Evolutionary conservation across 2,797 vertebrate species (phyloP).

Genomic region (Petrocephalus sullivani): DNA sequence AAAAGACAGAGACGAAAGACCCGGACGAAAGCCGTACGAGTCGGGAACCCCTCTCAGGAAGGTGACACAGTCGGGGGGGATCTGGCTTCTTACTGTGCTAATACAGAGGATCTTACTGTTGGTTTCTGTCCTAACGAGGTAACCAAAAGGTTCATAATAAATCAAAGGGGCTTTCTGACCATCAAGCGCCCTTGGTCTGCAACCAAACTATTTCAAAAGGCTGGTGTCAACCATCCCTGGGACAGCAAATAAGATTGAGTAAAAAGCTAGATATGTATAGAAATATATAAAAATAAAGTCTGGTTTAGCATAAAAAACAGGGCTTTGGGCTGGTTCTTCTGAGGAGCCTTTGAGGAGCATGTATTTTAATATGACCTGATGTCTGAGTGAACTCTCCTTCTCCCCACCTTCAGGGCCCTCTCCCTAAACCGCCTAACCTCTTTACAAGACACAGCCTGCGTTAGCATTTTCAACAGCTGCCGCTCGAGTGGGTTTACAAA

Average conservation of each 20-base stretch:
- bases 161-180: conserved; percentile 39
- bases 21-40: not conserved
- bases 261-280: not conserved
- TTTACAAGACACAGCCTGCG: conserved; percentile 10
- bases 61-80: not conserved
- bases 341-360: not conserved
- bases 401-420: not conserved
- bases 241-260: not conserved
- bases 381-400: not conserved
- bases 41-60: not conserved
- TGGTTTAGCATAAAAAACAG: not conserved
- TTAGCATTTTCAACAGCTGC: conserved; percentile 34
- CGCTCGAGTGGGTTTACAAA: conserved; percentile 7
- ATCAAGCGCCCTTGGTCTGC: conserved; percentile 32
- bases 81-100: not conserved
- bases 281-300: not conserved
- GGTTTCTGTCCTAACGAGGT: not conserved
- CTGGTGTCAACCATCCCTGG: conserved; percentile 39
- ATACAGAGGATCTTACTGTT: not conserved
- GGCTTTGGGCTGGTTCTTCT: not conserved
- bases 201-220: conserved; percentile 18
- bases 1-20: conserved; percentile 1
- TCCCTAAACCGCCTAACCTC: not conserved
- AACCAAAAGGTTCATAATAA: conserved; percentile 40
- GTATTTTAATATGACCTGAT: not conserved